Conservation (phyloP, 2,113 vertebrate genomes). For the Phalacrocorax aristotelis region DNA sequence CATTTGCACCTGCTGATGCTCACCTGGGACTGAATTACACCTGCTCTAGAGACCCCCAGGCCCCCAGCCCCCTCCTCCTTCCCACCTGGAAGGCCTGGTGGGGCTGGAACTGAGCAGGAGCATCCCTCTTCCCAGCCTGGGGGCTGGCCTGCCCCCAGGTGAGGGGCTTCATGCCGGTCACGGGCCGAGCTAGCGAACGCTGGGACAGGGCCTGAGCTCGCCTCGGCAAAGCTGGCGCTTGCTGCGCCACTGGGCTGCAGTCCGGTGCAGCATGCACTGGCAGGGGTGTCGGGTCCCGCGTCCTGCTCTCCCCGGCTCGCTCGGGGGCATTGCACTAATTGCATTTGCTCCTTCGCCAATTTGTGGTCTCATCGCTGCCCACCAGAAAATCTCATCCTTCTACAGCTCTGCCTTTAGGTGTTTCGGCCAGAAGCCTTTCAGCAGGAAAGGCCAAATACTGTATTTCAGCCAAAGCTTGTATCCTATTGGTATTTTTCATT, state of each 20-base stretch:
- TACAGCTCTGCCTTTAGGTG: neutral
- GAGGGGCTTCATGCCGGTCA: neutral
- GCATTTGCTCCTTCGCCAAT: neutral
- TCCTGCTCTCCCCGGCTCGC: no score
- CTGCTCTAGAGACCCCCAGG: neutral
- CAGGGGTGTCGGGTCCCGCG: accelerated
- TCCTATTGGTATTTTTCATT: neutral
- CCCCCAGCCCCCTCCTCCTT: neutral
- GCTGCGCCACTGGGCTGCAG: accelerated
- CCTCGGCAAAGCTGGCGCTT: neutral
- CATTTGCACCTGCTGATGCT: neutral
- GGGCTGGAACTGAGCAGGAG: neutral
- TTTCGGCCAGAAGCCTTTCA: neutral
- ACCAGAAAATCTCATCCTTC: neutral
- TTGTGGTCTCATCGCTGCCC: neutral
- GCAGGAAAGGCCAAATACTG: accelerated
- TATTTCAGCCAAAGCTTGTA: neutral
- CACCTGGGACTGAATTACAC: neutral
- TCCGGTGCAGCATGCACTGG: neutral
- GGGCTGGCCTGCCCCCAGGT: neutral
- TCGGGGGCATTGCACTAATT: no score
- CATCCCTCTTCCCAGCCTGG: accelerated
- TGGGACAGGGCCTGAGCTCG: neutral
- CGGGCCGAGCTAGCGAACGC: accelerated
- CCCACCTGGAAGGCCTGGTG: neutral